phyloP scores from a whole-genome alignment of 2,113 vertebrate species.

The Oryzias celebensis region DNA sequence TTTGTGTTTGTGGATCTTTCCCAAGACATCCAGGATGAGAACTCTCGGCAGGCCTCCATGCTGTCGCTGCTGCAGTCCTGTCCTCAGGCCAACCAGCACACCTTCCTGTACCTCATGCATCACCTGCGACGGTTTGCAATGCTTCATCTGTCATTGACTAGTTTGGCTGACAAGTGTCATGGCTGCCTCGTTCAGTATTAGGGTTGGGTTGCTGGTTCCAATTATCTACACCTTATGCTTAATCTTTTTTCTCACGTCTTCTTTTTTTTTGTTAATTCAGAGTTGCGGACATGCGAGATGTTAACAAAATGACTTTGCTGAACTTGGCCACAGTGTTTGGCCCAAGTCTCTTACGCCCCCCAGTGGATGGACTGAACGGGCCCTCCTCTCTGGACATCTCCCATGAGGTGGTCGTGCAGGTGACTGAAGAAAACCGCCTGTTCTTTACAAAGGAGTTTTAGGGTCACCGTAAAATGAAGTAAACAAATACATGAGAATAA shows the following conservation, averaged over 20 bases:
- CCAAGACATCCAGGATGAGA: slow-evolving; percentile 66
- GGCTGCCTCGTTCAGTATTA: neutral
- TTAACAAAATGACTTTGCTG: slow-evolving; percentile 76
- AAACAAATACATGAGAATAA: no score
- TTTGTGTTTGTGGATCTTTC: neutral
- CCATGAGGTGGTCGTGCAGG: slow-evolving; percentile 78
- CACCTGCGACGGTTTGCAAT: slow-evolving; percentile 71
- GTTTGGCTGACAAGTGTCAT: neutral
- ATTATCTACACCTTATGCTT: neutral
- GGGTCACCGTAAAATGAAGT: neutral
- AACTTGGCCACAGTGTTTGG: slow-evolving; percentile 81
- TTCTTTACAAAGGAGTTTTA: neutral
- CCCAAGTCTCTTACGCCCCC: slow-evolving; percentile 74
- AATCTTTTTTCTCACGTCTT: neutral
- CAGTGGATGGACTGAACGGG: slow-evolving; percentile 36
- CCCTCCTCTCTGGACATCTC: slow-evolving; percentile 65
- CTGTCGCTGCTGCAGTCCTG: slow-evolving; percentile 65
- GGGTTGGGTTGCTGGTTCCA: neutral
- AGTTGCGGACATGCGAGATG: slow-evolving; percentile 61
- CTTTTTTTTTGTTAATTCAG: slow-evolving; percentile 31
- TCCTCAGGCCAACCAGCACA: slow-evolving; percentile 71
- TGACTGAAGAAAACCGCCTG: slow-evolving; percentile 16
- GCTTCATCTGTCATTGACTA: neutral
- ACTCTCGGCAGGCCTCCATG: slow-evolving; percentile 51
- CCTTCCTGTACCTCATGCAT: slow-evolving; percentile 75